Conservation (phyloP, 2,797 vertebrate genomes). For the Rhodeus uyekii region DNA sequence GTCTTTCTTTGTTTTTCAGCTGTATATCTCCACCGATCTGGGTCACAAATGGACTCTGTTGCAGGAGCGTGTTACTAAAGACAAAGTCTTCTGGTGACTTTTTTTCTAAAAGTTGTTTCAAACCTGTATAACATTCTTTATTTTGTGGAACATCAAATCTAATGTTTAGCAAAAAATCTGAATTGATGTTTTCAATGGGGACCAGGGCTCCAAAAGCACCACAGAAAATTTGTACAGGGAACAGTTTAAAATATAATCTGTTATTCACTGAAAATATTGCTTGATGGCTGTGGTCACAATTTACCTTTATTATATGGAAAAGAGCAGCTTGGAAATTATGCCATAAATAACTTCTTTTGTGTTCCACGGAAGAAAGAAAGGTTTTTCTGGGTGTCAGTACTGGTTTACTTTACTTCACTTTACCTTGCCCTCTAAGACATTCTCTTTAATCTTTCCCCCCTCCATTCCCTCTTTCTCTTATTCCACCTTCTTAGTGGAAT, state of each 20-base stretch:
- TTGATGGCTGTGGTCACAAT: not conserved
- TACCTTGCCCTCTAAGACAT: not conserved
- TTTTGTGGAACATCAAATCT: not conserved
- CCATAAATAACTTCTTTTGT: not conserved
- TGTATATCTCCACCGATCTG: slow-evolving; percentile 87
- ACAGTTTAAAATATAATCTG: not conserved
- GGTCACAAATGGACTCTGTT: slow-evolving; percentile 89
- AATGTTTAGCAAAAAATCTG: not conserved
- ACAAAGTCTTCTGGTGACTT: slow-evolving; percentile 89
- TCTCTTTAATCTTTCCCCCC: not conserved
- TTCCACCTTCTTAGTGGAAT: slow-evolving; percentile 27
- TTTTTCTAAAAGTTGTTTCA: not conserved
- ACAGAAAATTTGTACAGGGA: not conserved
- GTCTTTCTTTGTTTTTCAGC: slow-evolving; percentile 69
- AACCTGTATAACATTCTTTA: not conserved
- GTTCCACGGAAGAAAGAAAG: not conserved
- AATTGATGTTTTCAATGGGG: not conserved
- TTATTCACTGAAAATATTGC: not conserved
- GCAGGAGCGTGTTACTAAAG: slow-evolving; percentile 91
- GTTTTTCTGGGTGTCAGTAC: not conserved
- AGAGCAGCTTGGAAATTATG: not conserved
- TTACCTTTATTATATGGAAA: not conserved
- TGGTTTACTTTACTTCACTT: not conserved
- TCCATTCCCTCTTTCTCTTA: not conserved
- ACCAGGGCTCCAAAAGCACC: not conserved